A percentile compares a stretch with the other conserved stretches of the same genome.
Evolutionary conservation across 2,113 vertebrate genomes (phyloP).

Genomic region (Petaurus breviceps): DNA sequence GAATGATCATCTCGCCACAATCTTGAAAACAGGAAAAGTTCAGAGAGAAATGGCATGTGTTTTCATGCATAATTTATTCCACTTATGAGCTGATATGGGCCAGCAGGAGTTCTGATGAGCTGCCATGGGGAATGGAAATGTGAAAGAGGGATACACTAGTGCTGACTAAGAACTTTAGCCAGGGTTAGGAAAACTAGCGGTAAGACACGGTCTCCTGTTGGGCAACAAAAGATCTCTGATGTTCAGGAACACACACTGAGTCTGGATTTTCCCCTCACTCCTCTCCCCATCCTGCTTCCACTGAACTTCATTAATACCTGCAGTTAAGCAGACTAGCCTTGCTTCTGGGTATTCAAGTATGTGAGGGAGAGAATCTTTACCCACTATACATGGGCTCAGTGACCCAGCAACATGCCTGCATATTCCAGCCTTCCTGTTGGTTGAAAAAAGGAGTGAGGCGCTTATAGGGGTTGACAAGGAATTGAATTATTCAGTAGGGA

Average conservation of each 20-base stretch:
- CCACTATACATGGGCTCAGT: not conserved
- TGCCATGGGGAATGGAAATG: not conserved
- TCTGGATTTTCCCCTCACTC: not conserved
- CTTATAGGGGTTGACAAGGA: not conserved
- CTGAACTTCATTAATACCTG: not conserved
- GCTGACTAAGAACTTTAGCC: not conserved
- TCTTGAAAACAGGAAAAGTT: not conserved
- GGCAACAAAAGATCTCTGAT: not conserved
- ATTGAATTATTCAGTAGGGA: not conserved
- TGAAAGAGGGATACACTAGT: not conserved
- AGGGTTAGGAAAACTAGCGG: not conserved
- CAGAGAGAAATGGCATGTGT: not conserved
- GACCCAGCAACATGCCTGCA: not conserved
- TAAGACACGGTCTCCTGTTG: not conserved
- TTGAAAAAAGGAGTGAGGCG: not conserved
- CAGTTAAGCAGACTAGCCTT: not conserved
- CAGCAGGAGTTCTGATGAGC: not conserved
- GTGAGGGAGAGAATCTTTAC: not conserved
- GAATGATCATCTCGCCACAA: not conserved
- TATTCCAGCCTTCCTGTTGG: not conserved
- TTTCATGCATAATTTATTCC: conserved; percentile 27
- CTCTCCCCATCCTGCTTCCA: not conserved
- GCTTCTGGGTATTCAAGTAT: not conserved
- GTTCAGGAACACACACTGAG: not conserved
- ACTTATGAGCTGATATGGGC: not conserved